Evolutionary conservation across 2,888 invertebrate species (phyloP).

Genomic region (Drosophila birchii): DNA sequence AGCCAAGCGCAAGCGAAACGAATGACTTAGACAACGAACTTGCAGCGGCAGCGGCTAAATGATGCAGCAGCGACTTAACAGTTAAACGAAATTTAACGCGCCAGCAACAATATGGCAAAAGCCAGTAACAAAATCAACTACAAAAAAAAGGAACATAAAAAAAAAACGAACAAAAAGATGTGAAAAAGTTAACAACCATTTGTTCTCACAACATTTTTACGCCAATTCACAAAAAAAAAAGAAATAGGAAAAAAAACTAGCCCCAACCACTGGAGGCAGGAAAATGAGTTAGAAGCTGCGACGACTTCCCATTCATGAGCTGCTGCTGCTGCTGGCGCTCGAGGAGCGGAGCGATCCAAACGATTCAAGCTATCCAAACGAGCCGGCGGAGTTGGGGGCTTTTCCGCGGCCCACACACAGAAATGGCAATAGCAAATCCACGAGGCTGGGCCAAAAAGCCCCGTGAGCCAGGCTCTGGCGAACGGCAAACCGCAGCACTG

Average conservation of each 20-base stretch:
- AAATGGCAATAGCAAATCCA: slow-evolving; percentile 54
- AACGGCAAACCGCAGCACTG: slow-evolving; percentile 49
- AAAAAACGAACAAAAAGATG: slow-evolving; percentile 60
- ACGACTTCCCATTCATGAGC: slow-evolving; percentile 71
- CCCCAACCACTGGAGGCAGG: slow-evolving; percentile 42
- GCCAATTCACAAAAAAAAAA: slow-evolving; percentile 72
- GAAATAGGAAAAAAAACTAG: slow-evolving; percentile 34
- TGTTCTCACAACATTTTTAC: slow-evolving; percentile 81
- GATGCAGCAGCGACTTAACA: slow-evolving; percentile 49
- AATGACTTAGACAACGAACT: slow-evolving; percentile 50
- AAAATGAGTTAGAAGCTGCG: slow-evolving; percentile 76
- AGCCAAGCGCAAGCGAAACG: slow-evolving; percentile 22
- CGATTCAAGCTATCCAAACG: slow-evolving; percentile 61
- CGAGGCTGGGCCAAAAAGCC: slow-evolving; percentile 37
- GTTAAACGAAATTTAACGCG: slow-evolving; percentile 70
- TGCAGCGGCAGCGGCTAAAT: slow-evolving; percentile 25
- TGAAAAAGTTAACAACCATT: slow-evolving; percentile 79
- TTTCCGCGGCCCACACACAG: slow-evolving; percentile 68
- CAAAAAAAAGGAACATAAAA: slow-evolving; percentile 26
- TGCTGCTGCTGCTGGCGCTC: slow-evolving; percentile 64
- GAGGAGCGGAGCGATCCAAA: slow-evolving; percentile 58
- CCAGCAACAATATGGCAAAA: slow-evolving; percentile 36
- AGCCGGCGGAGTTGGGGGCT: slow-evolving; percentile 35
- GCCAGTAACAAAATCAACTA: slow-evolving; percentile 48
- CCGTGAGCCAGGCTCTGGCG: slow-evolving; percentile 41